Base-by-base conservation (phyloP, 2,113 vertebrate genomes). In the Passerina amoena region DNA sequence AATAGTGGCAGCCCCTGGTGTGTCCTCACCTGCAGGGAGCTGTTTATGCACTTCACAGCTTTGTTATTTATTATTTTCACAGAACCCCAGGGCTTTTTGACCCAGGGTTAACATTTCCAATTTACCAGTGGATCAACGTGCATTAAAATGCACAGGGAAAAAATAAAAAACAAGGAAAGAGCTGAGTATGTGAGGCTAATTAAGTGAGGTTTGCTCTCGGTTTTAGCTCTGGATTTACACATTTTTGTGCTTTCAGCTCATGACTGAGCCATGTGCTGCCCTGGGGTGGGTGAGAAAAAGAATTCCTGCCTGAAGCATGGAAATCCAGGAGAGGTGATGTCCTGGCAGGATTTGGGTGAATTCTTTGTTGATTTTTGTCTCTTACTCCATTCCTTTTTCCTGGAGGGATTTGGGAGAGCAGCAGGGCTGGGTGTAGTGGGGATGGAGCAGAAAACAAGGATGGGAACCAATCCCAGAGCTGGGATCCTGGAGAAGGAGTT, bases 381-480 rank as follows among this genome's bases (percentile, higher is more conserved):
- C 10, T 69, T 1, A 0, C 3, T 20, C 1, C 0, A 0, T 0
- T 31, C 0, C 1, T 59, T 31, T 72, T 81, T 51, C 9, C 40
- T 33, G 57, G 22, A 25, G 69, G 63, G 37, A 14, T 89, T 45
- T 47, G 60, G 45, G 68, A 17, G 33, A 76, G 19, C 3, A 14
- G 37, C 13, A 2, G 7, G 18, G 19, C 12, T 35, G 1, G 8
- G 16, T 5, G 4, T 3, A 1, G 6, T 4, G 23, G 12, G 25
- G 37, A 42, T 19, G 45, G 59, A 61, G 35, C 2, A 10, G 48
- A 17, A 22, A 72, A 14, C 7, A 14, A 42, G 9, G 30, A 30
- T 1, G 11, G 19, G 61, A 57, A 11, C 12, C n/a, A 27, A 22
- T 25, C 2, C 6, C 31, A 25, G 15, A 30, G 21, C 0, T 1